phyloP scores from a whole-genome alignment of 2,797 vertebrate species.

The Gymnothorax reevesii region DNA sequence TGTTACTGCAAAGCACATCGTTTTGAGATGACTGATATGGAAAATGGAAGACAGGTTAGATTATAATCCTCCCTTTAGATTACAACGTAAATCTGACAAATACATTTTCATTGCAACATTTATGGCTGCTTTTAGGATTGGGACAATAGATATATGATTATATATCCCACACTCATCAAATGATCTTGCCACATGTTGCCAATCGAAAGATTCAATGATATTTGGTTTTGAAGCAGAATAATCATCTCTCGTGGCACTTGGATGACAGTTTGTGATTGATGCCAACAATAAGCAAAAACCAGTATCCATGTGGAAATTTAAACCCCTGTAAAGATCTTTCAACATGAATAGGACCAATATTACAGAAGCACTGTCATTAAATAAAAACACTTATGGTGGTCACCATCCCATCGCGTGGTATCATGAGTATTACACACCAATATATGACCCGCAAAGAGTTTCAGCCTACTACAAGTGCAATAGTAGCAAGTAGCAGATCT shows the following conservation, averaged over 20 bases:
- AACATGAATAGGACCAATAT: background rate
- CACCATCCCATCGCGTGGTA: background rate
- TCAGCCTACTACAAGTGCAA: constrained; percentile 12
- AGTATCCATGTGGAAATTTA: background rate
- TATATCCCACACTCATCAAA: background rate
- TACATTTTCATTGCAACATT: background rate
- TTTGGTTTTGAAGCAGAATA: background rate
- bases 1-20: background rate
- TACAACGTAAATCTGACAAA: constrained; percentile 8
- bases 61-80: constrained; percentile 3
- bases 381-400: constrained; percentile 7
- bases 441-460: constrained; percentile 7
- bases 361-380: constrained; percentile 14
- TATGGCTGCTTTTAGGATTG: background rate
- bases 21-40: background rate
- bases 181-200: background rate
- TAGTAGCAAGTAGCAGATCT: constrained; percentile 16
- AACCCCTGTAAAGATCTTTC: background rate
- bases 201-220: background rate
- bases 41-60: background rate
- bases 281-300: background rate
- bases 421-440: background rate
- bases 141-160: constrained; percentile 7
- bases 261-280: background rate
- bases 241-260: background rate